Base-by-base conservation (phyloP, 1,140 invertebrate genomes). In the Agrilus planipennis region DNA sequence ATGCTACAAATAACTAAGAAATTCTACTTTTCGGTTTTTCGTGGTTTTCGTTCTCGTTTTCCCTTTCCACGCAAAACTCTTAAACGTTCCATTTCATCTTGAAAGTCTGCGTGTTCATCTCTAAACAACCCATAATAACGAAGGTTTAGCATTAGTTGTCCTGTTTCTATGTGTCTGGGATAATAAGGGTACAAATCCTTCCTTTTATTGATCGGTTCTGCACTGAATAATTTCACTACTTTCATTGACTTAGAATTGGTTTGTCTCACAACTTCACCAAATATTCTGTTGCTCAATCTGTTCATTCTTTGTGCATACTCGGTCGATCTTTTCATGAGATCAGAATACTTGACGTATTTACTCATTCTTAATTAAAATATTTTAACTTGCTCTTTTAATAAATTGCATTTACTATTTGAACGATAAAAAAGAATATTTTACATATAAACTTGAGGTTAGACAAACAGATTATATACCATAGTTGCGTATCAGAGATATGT, bases 81-180 rank as follows among this genome's bases (percentile, higher is more conserved):
- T 40, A 86, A 64, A 42, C 86, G 67, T 42, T 73, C 70, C 76
- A 89, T 89, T 63, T 94, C 89, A 28, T 95, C 89, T 46, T 79
- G 81, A 52, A 93, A 94, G 67, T 94, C 91, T 60, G 78, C 61
- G 68, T 94, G 90, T 58, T 94, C 89, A 64, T 94, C 88, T 51
- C 89, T 67, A 57, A 72, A 91, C 3, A 91, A 61, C 1, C 87
- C 86, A 58, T 89, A 89, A 22, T 75, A 61, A 10, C 86, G 60
- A 12, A 90, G 61, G 43, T 75, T 67, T 35, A 63, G 66, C 76
- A 87, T 85, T 1, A 93, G 60, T 11, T 62, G 49, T 41, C 77
- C 67, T 0, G 78, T 84, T 64, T 91, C 83, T 2, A 76, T 64
- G 53, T 86, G 82, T 11, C 85, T 67, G 0, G 91, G 90, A 63